Percentiles rank a stretch among this genome's conserved stretches.
Conservation (phyloP, 2,797 vertebrate genomes). For the Crenuchus spilurus region DNA sequence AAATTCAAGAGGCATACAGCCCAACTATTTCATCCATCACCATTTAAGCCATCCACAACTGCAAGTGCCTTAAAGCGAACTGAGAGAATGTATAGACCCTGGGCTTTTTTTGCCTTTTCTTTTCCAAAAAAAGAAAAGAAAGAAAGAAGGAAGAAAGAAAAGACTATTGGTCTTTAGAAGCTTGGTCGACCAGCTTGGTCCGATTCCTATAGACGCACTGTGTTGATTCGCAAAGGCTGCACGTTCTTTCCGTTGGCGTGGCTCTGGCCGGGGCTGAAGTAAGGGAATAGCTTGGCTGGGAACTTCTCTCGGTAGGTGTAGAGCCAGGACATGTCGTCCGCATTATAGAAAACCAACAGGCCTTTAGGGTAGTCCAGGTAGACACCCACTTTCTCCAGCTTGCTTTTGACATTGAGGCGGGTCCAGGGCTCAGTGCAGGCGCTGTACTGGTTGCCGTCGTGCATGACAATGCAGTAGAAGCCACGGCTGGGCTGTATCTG, state of each 20-base stretch:
- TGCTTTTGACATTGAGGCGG: conserved; percentile 93
- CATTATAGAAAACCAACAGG: conserved; percentile 97
- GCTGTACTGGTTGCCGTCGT: conserved; percentile 97
- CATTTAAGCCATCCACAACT: background rate
- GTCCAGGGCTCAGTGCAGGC: conserved; percentile 99
- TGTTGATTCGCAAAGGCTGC: conserved; percentile 95
- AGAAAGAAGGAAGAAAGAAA: background rate
- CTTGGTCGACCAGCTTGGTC: background rate
- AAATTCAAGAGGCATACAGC: background rate
- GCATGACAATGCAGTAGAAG: conserved; percentile 99
- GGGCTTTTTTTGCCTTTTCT: conserved; percentile 21
- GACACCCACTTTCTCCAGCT: conserved; percentile 96
- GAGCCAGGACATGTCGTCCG: conserved; percentile 98
- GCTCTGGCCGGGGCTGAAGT: conserved; percentile 97
- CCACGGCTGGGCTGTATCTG: conserved; percentile 95
- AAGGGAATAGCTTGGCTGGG: conserved; percentile 89
- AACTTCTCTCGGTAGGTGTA: conserved; percentile 96
- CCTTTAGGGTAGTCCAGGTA: conserved; percentile 95
- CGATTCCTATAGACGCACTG: conserved; percentile 85
- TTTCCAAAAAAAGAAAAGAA: background rate
- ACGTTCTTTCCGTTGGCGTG: conserved; percentile 98
- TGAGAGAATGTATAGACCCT: conserved; percentile 27
- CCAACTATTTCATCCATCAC: background rate
- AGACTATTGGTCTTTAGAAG: background rate
- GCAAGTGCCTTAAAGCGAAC: conserved; percentile 11